Evolutionary conservation across 2,888 invertebrate species (phyloP), one percentile per base, ranked within the genome.

Genomic region (Dynastes maya): DNA sequence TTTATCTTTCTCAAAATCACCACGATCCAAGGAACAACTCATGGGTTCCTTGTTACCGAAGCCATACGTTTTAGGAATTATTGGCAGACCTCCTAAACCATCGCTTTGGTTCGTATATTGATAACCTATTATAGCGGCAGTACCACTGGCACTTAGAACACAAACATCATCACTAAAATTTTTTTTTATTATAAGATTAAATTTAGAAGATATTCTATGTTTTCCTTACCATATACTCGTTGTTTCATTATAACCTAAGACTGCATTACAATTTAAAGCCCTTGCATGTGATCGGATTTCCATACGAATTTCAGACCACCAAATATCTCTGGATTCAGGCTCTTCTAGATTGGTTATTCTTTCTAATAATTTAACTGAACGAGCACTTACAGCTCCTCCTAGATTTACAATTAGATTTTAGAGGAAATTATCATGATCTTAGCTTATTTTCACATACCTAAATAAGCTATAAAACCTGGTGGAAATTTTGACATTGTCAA

Each of bases 221-320:
- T 37, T 11, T 22, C 29, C 90, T 90, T 89, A 97, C 97, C 97
- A 96, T 84, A 99, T 98, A 81, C 96, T 95, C 0, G 98, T 95
- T 49, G 94, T 92, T 90, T 99, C 99, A n/a, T 92, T 91, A 88
- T 99, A 99, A 0, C 97, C 98, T 58, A 99, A 90, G 67, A 99
- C 97, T 4, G 97, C 97, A 88, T 98, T 97, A 85, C 99, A 99
- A 11, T 96, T 95, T 81, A 99, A 90, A 0, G 97, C 95, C 55
- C 97, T 91, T 4, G 97, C 96, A 88, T 99, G 98, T 2, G 98
- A 97, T 0, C 98, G 92, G 78, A 99, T 95, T 91, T 99, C 99
- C 88, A 97, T 97, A 71, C 99, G 90, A 32, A 99, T 91, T 89
- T 99, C 98, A 0, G 95, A 96, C 98, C 99, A 99, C 98, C 98